A percentile compares a stretch with the other conserved stretches of the same genome.
Evolutionary conservation across 2,797 vertebrate genomes (phyloP).

Genomic region (Melanotaenia pygmaea): DNA sequence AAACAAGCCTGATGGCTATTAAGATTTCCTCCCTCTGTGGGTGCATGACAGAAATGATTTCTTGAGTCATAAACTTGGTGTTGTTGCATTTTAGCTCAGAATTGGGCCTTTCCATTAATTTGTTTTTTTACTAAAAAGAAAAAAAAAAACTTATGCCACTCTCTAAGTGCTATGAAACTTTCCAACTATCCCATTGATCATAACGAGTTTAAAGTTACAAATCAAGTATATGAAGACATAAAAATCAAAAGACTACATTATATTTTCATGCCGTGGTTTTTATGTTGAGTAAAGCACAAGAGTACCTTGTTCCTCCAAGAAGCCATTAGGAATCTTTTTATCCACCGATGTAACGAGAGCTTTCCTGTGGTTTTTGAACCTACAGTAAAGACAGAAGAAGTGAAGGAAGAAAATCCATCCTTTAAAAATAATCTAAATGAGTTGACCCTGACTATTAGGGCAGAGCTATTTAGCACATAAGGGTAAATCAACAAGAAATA

Average conservation of each 20-base stretch:
- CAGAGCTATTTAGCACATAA: conserved; percentile 27
- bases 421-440: conserved; percentile 23
- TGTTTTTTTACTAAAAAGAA: conserved; percentile 64
- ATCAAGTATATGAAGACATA: conserved; percentile 62
- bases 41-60: conserved; percentile 76
- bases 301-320: conserved; percentile 96
- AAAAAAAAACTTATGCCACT: conserved; percentile 64
- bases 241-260: conserved; percentile 59
- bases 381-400: conserved; percentile 56
- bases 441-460: neutral
- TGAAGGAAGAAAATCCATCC: conserved; percentile 16
- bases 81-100: conserved; percentile 62
- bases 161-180: conserved; percentile 64
- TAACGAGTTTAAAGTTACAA: conserved; percentile 65
- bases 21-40: conserved; percentile 74
- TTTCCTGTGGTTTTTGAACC: conserved; percentile 95
- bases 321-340: conserved; percentile 96
- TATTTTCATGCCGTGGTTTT: conserved; percentile 56
- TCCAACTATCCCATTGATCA: conserved; percentile 43
- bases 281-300: conserved; percentile 52
- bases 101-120: conserved; percentile 68
- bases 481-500: conserved; percentile 53
- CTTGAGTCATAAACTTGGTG: conserved; percentile 74
- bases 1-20: conserved; percentile 77
- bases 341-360: conserved; percentile 90